Evolutionary conservation across 2,888 invertebrate genomes (phyloP), one percentile per base, ranked within the genome.

Genomic region (Caenorhabditis wallacei): DNA sequence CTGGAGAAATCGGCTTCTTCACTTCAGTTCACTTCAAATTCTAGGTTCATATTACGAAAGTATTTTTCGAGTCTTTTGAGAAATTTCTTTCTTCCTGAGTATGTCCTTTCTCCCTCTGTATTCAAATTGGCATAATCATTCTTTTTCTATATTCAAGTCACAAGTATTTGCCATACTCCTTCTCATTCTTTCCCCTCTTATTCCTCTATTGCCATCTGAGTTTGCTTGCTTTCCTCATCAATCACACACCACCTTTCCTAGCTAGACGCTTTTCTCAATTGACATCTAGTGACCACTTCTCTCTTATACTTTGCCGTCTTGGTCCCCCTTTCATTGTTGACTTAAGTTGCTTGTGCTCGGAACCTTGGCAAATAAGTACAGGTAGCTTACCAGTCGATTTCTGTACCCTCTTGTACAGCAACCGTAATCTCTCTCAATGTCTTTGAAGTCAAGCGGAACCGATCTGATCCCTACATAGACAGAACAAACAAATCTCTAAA

Each of bases 401-500:
- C 63, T 37, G 35, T 61, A 26, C 61, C 20, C 46, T 37, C 43
- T 74, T 48, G 48, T 54, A 35, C 24, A 37, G 66, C 57, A 63
- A 54, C 35, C 66, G 37, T 75, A 75, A 75, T 75, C 75, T 48
- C 57, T 35, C 24, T 22, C 16, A 26, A 26, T 16, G 30, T 59
- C 59, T 76, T 76, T 76, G 68, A 76, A 76, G 75, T 57, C 68
- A 56, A 68, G 75, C 75, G 68, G 75, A 76, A 76, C 75, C 75
- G 56, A 22, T 51, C 66, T 64, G 64, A 72, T 53, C 54, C 43
- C 43, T 54, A 43, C 61, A 74, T 46, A 63, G 53, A 37, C 66
- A n/a, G 53, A 51, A 37, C 46, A 75, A 40, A 64, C 40, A 61
- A 30, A 18, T 24, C 48, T 5, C 7, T 35, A 59, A 5, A 16